Base-by-base conservation (phyloP, 2,113 vertebrate genomes). In the Mionectes macconnelli region DNA sequence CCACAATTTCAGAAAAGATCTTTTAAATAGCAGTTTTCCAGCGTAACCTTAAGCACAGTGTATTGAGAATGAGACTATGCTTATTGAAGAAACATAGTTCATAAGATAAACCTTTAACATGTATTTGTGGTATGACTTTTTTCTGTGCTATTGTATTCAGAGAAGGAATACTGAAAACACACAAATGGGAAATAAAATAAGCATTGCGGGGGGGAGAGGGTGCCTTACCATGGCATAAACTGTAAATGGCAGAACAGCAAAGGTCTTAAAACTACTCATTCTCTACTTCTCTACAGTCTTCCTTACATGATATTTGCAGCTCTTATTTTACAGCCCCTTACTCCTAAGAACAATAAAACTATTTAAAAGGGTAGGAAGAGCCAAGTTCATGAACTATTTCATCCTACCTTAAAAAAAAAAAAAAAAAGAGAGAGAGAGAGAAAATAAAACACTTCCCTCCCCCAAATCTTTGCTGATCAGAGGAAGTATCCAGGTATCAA, bases 131-230 rank as follows among this genome's bases (percentile, higher is more conserved):
- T 14, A 49, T 13, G 19, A 40, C 49, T 57, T 72, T 79, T 73
- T 84, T 39, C 60, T 70, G 9, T 40, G 28, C 14, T 87, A 52
- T 57, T 81, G 59, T 67, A 90, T 67, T 75, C 40, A 66, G 33
- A 90, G 22, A 76, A 81, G 7, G 10, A 37, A 70, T 31, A 87
- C 0, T 44, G 21, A 84, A 88, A 92, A 84, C 50, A 60, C 3
- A 75, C 14, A 67, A 37, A 12, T 28, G 3, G 20, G 63, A 73
- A 16, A 22, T 66, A 73, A 84, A 89, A 69, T 14, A 85, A 62
- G 78, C 31, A 12, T 40, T 40, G 39, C 12, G 3, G 4, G 9
- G 6, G 1, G 5, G 3, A 4, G 4, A 8, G 44, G 44, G 4
- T 3, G 7, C 1, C 33, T 42, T 85, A 81, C 74, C 18, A 70